Base-by-base conservation (phyloP, 2,113 vertebrate species). In the Noctilio leporinus region DNA sequence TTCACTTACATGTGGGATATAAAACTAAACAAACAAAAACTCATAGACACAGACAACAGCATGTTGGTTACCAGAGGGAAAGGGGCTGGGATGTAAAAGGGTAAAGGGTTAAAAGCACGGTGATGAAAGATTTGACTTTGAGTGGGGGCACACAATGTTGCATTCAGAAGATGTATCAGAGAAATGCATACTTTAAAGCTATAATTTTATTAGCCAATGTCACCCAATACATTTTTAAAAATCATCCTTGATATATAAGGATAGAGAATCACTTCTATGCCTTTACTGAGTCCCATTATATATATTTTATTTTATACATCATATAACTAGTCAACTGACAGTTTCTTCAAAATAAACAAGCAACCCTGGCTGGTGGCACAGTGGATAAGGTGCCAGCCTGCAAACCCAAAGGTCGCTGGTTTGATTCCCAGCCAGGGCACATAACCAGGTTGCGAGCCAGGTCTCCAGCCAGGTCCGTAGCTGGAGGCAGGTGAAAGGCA, bases 311-410 rank as follows among this genome's bases (percentile, higher is more conserved):
- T 81, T 91, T 89, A 86, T 11, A 30, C 73, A 67, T 57, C 30
- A 33, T 70, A 85, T 70, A 85, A 81, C 40, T 75, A 72, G 62
- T 72, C 49, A 65, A 83, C 73, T 70, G 47, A 76, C 26, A 90
- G 47, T 59, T 91, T 49, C 78, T 67, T 80, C 53, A 95, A 94
- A 91, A 49, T 77, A 78, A 94, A 75, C 43, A 93, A 81, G 22
- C n/a, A 64, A 24, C 5, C 24, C 26, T 59, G 57, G 24, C 57
- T 59, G 57, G 57, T 59, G 24, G 57, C 24, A 26, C 57, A 59
- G 57, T 59, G 57, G 24, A 59, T 59, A 26, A 24, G 28, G 57
- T 11, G 24, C 9, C 57, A 28, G 22, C 24, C 57, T 59, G 57
- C 57, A 59, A 26, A 59, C 24, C 57, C 10, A 59, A 59, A 24